These are phyloP conservation scores for Taeniopygia guttata DNA, from an alignment of 2,797 vertebrate genomes.

Conservation along the genomic window DNA sequence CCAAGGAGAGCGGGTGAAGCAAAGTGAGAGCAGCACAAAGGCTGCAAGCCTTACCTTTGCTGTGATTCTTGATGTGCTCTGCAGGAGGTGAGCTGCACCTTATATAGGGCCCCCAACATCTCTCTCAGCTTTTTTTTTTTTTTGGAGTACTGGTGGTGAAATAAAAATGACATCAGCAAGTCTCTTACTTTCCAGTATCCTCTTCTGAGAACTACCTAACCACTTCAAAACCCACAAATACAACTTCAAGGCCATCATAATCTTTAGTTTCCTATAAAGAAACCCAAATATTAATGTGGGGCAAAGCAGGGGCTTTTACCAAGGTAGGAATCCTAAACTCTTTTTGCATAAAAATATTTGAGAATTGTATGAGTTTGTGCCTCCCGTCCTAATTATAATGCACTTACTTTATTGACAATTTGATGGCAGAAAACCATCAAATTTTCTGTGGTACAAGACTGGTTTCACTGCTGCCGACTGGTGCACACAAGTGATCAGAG, in stretches of 20 bases:
- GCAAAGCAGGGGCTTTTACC: slow-evolving; percentile 19
- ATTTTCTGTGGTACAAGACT: background rate
- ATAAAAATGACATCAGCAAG: slow-evolving; percentile 75
- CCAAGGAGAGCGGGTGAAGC: background rate
- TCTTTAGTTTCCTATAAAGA: slow-evolving; percentile 43
- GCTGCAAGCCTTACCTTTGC: slow-evolving; percentile 57
- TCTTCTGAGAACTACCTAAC: slow-evolving; percentile 78
- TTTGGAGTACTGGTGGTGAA: background rate
- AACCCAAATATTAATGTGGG: background rate
- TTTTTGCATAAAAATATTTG: slow-evolving; percentile 32
- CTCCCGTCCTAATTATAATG: background rate
- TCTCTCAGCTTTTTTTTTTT: slow-evolving; percentile 34
- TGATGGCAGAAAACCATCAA: background rate
- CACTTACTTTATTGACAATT: background rate
- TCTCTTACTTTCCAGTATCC: slow-evolving; percentile 74
- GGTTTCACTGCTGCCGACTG: background rate
- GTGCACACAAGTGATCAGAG: background rate
- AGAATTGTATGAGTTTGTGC: background rate
- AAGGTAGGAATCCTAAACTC: background rate
- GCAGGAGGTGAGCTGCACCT: slow-evolving; percentile 40
- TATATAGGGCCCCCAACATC: slow-evolving; percentile 69
- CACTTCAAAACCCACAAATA: slow-evolving; percentile 69
- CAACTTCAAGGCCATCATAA: slow-evolving; percentile 41
- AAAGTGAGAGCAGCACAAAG: background rate
- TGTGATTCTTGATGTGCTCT: slow-evolving; percentile 34